phyloP scores from a whole-genome alignment of 2,113 vertebrate species.

The Lagopus leucura region DNA sequence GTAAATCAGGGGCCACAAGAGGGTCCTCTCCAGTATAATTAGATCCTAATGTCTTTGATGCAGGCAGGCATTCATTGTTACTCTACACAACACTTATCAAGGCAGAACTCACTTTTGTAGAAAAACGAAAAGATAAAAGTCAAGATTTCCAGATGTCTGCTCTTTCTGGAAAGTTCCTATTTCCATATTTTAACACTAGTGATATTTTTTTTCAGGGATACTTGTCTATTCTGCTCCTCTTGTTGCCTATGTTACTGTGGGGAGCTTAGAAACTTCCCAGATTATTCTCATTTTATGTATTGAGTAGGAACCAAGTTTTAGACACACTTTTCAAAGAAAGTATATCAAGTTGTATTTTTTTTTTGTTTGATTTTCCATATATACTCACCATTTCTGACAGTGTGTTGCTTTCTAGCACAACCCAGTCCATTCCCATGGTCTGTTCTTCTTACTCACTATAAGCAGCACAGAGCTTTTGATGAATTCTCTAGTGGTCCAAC shows the following conservation, averaged over 20 bases:
- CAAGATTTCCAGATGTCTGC: not conserved
- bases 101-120: not conserved
- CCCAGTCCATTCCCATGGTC: not conserved
- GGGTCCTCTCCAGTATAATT: not conserved
- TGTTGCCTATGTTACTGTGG: not conserved
- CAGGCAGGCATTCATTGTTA: too few relatives aligned
- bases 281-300: not conserved
- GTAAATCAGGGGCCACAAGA: not conserved
- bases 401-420: not conserved
- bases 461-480: slow-evolving; percentile 43
- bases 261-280: not conserved
- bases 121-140: not conserved
- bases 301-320: not conserved
- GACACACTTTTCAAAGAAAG: not conserved
- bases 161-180: not conserved
- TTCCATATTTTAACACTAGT: not conserved
- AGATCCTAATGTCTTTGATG: not conserved
- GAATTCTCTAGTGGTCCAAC: not conserved
- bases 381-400: not conserved
- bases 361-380: not conserved
- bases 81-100: not conserved
- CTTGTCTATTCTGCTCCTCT: not conserved
- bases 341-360: not conserved
- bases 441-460: slow-evolving; percentile 4
- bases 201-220: not conserved